Conservation (phyloP, 2,797 vertebrate genomes). For the Lithobates sylvaticus region DNA sequence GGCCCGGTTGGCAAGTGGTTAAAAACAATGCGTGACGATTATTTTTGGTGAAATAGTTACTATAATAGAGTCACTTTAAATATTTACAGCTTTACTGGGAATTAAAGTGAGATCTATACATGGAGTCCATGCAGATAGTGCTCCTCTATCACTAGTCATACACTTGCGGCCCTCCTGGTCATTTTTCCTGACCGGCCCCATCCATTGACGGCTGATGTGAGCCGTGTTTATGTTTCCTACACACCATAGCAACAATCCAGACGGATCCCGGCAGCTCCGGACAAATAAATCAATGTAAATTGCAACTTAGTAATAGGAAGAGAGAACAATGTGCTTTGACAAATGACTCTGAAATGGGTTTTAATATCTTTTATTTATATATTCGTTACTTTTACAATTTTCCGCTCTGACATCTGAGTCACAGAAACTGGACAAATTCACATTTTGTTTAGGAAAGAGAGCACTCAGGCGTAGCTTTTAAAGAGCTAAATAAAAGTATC, state of each 20-base stretch:
- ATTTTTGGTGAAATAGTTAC: too few species aligned
- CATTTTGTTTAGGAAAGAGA: slow-evolving; percentile 39
- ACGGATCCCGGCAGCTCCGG: slow-evolving; percentile 63
- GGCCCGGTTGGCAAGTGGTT: too few species aligned
- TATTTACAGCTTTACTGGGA: too few species aligned
- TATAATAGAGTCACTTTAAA: too few species aligned
- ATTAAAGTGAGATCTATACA: too few species aligned
- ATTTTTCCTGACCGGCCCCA: not conserved
- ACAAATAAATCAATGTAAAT: slow-evolving; percentile 68
- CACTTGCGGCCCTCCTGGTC: not conserved
- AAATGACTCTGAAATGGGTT: slow-evolving; percentile 28
- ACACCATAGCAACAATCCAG: slow-evolving; percentile 64
- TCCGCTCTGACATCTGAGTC: slow-evolving; percentile 30
- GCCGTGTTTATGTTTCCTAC: slow-evolving; percentile 66
- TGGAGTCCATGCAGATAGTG: not conserved
- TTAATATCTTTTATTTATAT: slow-evolving; percentile 36
- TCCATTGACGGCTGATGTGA: slow-evolving; percentile 21
- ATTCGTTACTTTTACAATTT: slow-evolving; percentile 40
- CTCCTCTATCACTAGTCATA: not conserved
- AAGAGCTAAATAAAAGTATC: slow-evolving; percentile 19
- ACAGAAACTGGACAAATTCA: not conserved
- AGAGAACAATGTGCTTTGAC: slow-evolving; percentile 25
- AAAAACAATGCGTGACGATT: too few species aligned
- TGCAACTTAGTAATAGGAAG: slow-evolving; percentile 16
- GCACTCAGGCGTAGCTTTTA: slow-evolving; percentile 22